Evolutionary conservation across 2,113 vertebrate species (phyloP), one percentile per base, ranked within the genome.

Genomic region (Lota lota): DNA sequence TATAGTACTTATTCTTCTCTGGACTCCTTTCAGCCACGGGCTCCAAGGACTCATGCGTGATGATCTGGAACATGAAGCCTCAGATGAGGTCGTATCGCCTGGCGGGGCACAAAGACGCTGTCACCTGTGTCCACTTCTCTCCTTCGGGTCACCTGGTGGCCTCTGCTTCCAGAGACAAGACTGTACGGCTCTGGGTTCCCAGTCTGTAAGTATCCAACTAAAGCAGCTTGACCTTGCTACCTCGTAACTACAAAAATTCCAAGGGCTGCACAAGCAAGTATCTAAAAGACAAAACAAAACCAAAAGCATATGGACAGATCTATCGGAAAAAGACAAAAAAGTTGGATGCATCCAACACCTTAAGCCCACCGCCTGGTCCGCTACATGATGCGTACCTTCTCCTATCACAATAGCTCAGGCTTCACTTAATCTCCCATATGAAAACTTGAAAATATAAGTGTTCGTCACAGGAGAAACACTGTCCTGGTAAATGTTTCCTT

Each of bases 31-130:
- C 85, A 99, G 97, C 91, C 65, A 97, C 94, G n/a, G 94, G 96
- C 61, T 97, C 96, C 0, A 88, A 94, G 94, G 97, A 99, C 84
- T 94, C 94, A 0, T 95, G 91, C 73, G 81, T 99, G 78, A 98
- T 98, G 95, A 92, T 99, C 70, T 99, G 97, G 97, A 96, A 94
- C 73, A 93, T 96, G 94, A 97, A 93, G 72, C 89, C 95, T 65
- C 94, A 97, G 87, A 93, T 93, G 89, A 93, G 96, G 69, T 94
- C 95, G 0, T 99, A 96, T 88, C 95, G 94, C 64, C 98, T 98
- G 8, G 79, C 92, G 7, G 97, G 96, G 58, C 97, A 99, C 87
- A 97, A 95, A 85, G 97, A 98, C 0, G 94, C 94, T 0, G 89
- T 99, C 66, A 80, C 83, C 61, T 94, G 92, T 1, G 93, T 98